Evolutionary conservation across 2,888 invertebrate genomes (phyloP).

Genomic region (Amitus sp.): DNA sequence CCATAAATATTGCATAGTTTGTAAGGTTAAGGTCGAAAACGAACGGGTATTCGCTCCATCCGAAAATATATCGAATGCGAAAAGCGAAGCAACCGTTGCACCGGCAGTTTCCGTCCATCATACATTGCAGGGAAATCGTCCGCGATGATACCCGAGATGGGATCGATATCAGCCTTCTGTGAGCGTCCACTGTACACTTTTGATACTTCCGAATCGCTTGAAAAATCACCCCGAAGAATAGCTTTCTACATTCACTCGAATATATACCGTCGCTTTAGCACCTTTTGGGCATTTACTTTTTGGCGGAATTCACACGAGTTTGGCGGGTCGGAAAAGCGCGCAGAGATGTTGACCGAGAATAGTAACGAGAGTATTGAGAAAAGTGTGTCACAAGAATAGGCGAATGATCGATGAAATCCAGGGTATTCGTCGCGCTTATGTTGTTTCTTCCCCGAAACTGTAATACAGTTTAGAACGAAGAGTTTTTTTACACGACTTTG

Average conservation of each 20-base stretch:
- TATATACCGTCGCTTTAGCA: constrained; percentile 8
- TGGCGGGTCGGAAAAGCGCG: constrained; percentile 17
- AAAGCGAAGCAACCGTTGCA: constrained; percentile 16
- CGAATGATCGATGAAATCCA: constrained; percentile 5
- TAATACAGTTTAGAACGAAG: not conserved
- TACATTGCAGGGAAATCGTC: constrained; percentile 48
- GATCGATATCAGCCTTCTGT: constrained; percentile 34
- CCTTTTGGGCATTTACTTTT: constrained; percentile 9
- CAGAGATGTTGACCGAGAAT: constrained; percentile 13
- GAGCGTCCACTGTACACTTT: constrained; percentile 37
- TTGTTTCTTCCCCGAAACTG: not conserved
- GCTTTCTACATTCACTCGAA: constrained; percentile 19
- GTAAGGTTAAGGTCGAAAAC: constrained; percentile 33
- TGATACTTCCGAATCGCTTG: constrained; percentile 33
- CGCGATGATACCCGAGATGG: constrained; percentile 44
- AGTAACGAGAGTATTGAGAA: constrained; percentile 12
- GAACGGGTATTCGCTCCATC: constrained; percentile 7
- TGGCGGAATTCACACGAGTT: constrained; percentile 12
- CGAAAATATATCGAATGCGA: constrained; percentile 21
- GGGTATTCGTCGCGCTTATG: not conserved
- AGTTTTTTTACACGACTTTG: not conserved
- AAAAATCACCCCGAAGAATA: constrained; percentile 34
- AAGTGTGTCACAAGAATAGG: constrained; percentile 14
- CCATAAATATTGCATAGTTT: constrained; percentile 27
- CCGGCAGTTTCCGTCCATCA: constrained; percentile 38